Base-by-base conservation (phyloP, 2,888 invertebrate species). In the Falcaria lacertinaria region DNA sequence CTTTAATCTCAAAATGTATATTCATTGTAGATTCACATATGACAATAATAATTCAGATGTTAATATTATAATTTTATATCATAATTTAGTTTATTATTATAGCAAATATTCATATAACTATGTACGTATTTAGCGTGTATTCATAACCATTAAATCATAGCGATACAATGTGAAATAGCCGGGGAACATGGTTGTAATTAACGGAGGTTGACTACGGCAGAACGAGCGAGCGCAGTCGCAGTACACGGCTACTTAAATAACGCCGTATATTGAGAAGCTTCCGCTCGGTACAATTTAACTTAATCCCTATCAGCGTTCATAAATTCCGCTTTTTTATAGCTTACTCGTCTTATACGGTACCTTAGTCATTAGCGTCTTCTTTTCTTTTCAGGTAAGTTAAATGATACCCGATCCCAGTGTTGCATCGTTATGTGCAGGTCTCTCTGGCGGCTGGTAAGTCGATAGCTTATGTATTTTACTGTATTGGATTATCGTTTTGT, bases 341-440 rank as follows among this genome's bases (percentile, higher is more conserved):
- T 43, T 44, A 44, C 28, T 3, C 54, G 36, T 57, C 47, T 57
- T 53, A 45, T 56, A 68, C 61, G 57, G 62, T 68, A 59, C 49
- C 44, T 42, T 33, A 48, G 44, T 59, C 56, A 66, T 74, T 64
- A 60, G 56, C 50, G 41, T 54, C 39, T 51, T 48, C 56, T 67
- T 67, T 65, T 63, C 41, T 57, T 78, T 77, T 57, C 79, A 77
- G 77, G 77, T 76, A 77, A 72, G 76, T 62, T 57, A 43, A 52
- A 47, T 39, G 34, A 17, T 42, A 45, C 42, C 45, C 41, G 45
- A 42, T 52, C 50, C 34, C 48, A 44, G 43, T 41, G 15, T 42
- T 46, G 45, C 46, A 42, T 49, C 17, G 58, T 22, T 15, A 54
- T 56, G 28, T 32, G 4, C 16, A 15, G n/a, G 22, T 45, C 19